These are phyloP conservation scores for Heliothis subflexa DNA, from an alignment of 1,140 invertebrate species.

Conservation along the genomic window DNA sequence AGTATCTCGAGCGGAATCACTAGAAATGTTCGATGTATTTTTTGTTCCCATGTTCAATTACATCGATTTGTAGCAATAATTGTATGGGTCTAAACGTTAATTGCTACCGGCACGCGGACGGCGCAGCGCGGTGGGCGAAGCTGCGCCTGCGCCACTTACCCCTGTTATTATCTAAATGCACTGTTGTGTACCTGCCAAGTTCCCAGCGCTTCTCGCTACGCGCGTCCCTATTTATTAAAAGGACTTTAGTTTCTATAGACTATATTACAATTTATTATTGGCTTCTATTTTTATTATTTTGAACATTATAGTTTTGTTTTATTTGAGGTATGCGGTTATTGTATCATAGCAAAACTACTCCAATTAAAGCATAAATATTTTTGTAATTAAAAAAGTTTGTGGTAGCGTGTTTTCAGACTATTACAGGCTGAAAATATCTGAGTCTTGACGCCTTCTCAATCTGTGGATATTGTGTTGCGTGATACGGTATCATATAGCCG, in stretches of 20 bases:
- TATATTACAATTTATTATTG: not conserved
- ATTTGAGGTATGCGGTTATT: not conserved
- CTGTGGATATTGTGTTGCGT: not conserved
- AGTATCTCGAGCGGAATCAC: not conserved
- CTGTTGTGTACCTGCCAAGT: constrained; percentile 48
- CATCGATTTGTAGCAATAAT: constrained; percentile 47
- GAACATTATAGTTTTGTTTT: not conserved
- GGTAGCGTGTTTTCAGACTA: constrained; percentile 23
- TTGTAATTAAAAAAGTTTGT: constrained; percentile 24
- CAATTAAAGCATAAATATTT: constrained; percentile 3
- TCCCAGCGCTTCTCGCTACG: constrained; percentile 31
- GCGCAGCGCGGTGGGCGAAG: constrained; percentile 1
- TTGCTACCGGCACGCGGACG: constrained; percentile 61
- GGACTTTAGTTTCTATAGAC: constrained; percentile 3
- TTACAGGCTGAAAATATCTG: constrained; percentile 4
- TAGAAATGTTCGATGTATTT: constrained; percentile 23
- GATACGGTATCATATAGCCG: constrained; percentile 24
- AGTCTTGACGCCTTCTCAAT: constrained; percentile 26
- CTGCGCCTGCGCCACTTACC: constrained; percentile 62
- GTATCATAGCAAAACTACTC: constrained; percentile 1
- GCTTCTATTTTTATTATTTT: not conserved
- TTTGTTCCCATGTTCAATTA: constrained; percentile 44
- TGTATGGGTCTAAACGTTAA: constrained; percentile 52
- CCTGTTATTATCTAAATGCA: constrained; percentile 64
- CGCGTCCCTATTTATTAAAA: constrained; percentile 28